phyloP scores from a whole-genome alignment of 1,140 invertebrate genomes.

The Lanistes nyassanus region DNA sequence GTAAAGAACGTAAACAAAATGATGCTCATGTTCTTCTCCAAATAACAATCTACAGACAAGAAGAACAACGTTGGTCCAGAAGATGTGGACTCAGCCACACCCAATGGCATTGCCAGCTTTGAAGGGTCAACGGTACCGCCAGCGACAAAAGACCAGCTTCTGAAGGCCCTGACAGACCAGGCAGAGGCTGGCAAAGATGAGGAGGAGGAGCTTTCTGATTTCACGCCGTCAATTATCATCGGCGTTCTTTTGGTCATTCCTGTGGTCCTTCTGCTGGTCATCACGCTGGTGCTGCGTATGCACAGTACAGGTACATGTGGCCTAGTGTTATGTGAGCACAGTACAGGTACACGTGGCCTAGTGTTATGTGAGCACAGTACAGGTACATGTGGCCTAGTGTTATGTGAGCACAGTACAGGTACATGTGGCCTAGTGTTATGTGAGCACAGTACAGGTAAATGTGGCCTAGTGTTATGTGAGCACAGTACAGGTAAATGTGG shows the following conservation, averaged over 20 bases:
- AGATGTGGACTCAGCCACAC: background rate
- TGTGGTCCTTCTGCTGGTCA: slow-evolving; percentile 44
- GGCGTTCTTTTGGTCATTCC: slow-evolving; percentile 46
- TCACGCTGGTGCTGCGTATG: slow-evolving; percentile 40
- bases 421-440: too few species aligned
- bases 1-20: too few species aligned
- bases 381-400: too few species aligned
- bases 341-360: too few species aligned
- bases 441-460: too few species aligned
- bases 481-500: too few species aligned
- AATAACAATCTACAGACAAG: slow-evolving; percentile 1
- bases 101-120: background rate
- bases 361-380: too few species aligned
- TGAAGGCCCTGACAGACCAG: background rate
- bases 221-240: slow-evolving; percentile 44
- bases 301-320: slow-evolving; percentile 42
- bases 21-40: too few species aligned
- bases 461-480: too few species aligned
- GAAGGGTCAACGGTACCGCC: background rate
- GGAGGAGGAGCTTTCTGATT: slow-evolving; percentile 11
- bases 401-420: too few species aligned
- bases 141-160: slow-evolving; percentile 8
- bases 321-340: background rate
- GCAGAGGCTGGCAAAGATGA: slow-evolving; percentile 6
- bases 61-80: background rate